Base-by-base conservation (phyloP, 2,888 invertebrate species). In the Epinotia demarniana region DNA sequence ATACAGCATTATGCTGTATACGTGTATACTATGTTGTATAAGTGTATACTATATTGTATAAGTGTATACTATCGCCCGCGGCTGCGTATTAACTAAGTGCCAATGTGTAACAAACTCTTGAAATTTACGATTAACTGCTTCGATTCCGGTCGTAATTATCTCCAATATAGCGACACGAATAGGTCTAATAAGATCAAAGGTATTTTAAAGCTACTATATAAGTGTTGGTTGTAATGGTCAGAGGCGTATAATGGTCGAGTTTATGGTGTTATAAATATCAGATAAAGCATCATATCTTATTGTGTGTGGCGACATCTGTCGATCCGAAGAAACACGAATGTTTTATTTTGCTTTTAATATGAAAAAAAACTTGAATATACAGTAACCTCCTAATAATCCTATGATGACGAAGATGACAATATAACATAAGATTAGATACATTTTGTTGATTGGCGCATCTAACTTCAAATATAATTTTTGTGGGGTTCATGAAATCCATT, bases 1-100 rank as follows among this genome's bases (percentile, higher is more conserved):
- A 73, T 69, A 67, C 73, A 76, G 64, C 64, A 66, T 75, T 71
- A 68, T 68, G 53, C 67, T 39, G 58, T 53, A 72, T 79, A 80
- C n/a, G 53, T n/a, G 53, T n/a, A 39, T 33, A 63, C 63, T 71
- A 68, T 68, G 53, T 61, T 39, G 58, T 53, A 72, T 78, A 80
- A 53, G 53, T n/a, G 53, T n/a, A 39, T 39, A 39, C 39, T 71
- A 68, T 68, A 23, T 61, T 39, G 58, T 53, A 72, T 79, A 80
- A 53, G 53, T n/a, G 53, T n/a, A 39, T 39, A 49, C 49, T 66
- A 57, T 19, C 16, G 63, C 75, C 43, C 33, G 55, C 60, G 75
- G 75, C 67, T 13, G 27, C 57, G 64, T 64, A 74, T 75, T 75
- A 75, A 75, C 75, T 64, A 75, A 66, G 75, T 75, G 75, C 75